Conservation (phyloP, 2,113 vertebrate genomes). For the Maccullochella peelii region DNA sequence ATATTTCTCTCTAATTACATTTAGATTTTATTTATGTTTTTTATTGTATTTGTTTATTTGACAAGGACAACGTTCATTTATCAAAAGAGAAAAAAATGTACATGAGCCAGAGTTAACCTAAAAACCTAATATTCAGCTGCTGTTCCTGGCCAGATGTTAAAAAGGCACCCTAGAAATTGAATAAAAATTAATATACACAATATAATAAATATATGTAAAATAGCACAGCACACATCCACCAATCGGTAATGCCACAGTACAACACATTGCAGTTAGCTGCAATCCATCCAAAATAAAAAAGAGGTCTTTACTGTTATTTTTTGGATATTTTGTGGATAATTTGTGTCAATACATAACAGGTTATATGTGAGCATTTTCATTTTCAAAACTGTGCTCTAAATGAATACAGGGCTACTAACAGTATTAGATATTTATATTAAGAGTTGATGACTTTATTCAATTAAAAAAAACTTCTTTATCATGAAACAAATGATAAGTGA, state of each 20-base stretch:
- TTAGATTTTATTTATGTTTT: constrained; percentile 10
- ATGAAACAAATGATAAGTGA: background rate
- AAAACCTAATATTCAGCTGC: background rate
- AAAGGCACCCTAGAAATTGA: background rate
- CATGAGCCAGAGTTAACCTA: background rate
- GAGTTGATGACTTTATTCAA: background rate
- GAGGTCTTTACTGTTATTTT: background rate
- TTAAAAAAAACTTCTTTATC: background rate
- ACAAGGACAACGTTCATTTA: background rate
- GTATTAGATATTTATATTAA: background rate
- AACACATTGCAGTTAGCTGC: background rate
- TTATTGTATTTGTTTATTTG: constrained; percentile 3
- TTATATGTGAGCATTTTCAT: background rate
- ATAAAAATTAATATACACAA: background rate
- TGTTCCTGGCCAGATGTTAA: background rate
- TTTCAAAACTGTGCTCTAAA: background rate
- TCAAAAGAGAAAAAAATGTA: background rate
- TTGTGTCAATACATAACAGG: background rate
- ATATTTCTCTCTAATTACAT: constrained; percentile 5
- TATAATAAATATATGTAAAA: background rate
- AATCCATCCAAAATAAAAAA: background rate
- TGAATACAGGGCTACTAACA: background rate
- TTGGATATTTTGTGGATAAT: background rate
- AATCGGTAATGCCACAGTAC: background rate
- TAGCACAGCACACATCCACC: background rate